Conservation (phyloP, 35 echinoderm and acorn worm genomes). For the Ophioderma brevispina region DNA sequence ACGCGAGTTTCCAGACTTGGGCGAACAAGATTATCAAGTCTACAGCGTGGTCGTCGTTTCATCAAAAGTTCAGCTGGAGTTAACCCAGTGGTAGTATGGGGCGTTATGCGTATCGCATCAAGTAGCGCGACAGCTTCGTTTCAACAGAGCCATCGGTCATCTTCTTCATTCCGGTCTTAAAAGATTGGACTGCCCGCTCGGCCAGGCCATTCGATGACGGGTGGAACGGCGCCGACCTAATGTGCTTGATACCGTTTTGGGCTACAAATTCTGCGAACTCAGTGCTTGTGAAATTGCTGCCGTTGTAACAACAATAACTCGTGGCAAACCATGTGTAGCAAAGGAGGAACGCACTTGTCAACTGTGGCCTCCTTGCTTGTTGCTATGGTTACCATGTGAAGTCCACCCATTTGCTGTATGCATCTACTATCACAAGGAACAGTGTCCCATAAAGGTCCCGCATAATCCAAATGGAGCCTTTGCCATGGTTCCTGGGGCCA, state of each 20-base stretch:
- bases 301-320: conserved; percentile 33
- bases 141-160: conserved; percentile 31
- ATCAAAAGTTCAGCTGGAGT: conserved; percentile 42
- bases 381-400: conserved; percentile 9
- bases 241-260: too few relatives aligned
- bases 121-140: conserved; percentile 59
- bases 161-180: too few relatives aligned
- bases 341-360: too few relatives aligned
- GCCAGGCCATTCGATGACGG: too few relatives aligned
- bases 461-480: too few relatives aligned
- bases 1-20: too few relatives aligned
- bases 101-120: conserved; percentile 66
- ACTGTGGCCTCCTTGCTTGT: conserved; percentile 15
- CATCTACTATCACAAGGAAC: conserved; percentile 38
- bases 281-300: conserved; percentile 46
- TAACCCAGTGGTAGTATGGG: conserved; percentile 53
- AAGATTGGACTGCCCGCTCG: too few relatives aligned
- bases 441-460: conserved; percentile 22
- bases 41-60: conserved; percentile 26
- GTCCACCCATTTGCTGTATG: conserved; percentile 31
- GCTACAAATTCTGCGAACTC: too few relatives aligned
- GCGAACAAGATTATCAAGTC: too few relatives aligned
- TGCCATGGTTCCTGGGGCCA: too few relatives aligned
- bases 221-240: too few relatives aligned
- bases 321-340: too few relatives aligned